Evolutionary conservation across 35 echinoderm and acorn worm species (phyloP).

Genomic region (Holothuria glaberrima): DNA sequence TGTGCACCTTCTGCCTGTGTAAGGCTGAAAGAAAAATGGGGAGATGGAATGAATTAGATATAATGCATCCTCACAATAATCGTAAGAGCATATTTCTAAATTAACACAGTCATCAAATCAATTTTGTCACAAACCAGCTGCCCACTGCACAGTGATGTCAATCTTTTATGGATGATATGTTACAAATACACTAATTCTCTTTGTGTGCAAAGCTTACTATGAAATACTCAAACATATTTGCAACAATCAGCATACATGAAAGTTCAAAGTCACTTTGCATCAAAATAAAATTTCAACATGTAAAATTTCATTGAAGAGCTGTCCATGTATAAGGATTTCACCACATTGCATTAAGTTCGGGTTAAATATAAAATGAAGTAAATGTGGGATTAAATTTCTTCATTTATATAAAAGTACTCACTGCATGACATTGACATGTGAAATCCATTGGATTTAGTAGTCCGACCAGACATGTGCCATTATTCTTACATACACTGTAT

Average conservation of each 20-base stretch:
- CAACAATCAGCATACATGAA: too few relatives aligned
- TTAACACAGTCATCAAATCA: too few relatives aligned
- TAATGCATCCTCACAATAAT: background rate
- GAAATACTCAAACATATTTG: too few relatives aligned
- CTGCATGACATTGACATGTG: constrained; percentile 58
- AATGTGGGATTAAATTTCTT: background rate
- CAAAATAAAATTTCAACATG: too few relatives aligned
- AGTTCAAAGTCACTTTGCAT: too few relatives aligned
- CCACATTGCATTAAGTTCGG: too few relatives aligned
- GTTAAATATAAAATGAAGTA: background rate
- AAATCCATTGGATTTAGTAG: constrained; percentile 52
- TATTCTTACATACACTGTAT: constrained; percentile 80
- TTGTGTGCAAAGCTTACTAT: too few relatives aligned
- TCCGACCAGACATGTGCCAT: constrained; percentile 58
- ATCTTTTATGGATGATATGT: background rate
- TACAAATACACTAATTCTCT: background rate
- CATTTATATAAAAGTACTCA: constrained; percentile 34
- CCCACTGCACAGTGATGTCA: background rate
- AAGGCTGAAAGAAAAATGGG: constrained; percentile 52
- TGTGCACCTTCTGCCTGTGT: constrained; percentile 59
- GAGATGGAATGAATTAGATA: background rate
- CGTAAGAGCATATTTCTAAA: background rate
- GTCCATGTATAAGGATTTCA: too few relatives aligned
- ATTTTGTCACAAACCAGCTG: background rate
- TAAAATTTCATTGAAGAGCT: too few relatives aligned